phyloP scores from a whole-genome alignment of 2,113 vertebrate species.

The Aphelocoma coerulescens region DNA sequence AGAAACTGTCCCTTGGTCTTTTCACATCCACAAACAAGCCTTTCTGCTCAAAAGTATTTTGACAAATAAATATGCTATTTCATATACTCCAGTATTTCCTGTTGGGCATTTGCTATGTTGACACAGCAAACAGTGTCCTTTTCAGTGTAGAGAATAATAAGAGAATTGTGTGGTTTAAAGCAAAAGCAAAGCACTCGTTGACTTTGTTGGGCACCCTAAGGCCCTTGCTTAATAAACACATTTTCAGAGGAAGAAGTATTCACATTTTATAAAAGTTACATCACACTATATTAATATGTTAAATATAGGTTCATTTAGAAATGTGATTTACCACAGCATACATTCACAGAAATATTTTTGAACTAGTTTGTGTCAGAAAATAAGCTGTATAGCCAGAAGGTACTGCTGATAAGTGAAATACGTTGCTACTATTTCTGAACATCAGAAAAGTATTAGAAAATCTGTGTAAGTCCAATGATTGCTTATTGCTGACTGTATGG shows the following conservation, averaged over 20 bases:
- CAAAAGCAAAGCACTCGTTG: background rate
- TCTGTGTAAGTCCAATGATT: background rate
- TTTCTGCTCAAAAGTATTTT: background rate
- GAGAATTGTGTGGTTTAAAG: background rate
- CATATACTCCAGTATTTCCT: background rate
- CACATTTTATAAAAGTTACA: background rate
- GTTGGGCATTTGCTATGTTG: background rate
- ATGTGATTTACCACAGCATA: background rate
- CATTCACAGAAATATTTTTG: background rate
- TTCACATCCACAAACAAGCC: background rate
- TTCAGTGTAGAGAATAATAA: background rate
- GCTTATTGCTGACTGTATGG: background rate
- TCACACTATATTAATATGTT: background rate
- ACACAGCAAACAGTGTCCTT: background rate
- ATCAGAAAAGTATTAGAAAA: background rate
- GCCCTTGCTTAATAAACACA: background rate
- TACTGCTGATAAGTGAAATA: background rate
- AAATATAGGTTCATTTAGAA: background rate
- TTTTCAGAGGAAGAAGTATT: background rate
- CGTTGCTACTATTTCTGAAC: background rate
- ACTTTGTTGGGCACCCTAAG: background rate
- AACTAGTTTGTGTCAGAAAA: background rate
- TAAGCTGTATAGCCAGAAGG: background rate
- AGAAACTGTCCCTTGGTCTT: background rate
- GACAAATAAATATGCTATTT: background rate